A percentile compares a stretch with the other conserved stretches of the same genome.
These are phyloP conservation scores for Antedon mediterranea DNA, from an alignment of 53 echinoderm and acorn worm species.

Conservation along the genomic window DNA sequence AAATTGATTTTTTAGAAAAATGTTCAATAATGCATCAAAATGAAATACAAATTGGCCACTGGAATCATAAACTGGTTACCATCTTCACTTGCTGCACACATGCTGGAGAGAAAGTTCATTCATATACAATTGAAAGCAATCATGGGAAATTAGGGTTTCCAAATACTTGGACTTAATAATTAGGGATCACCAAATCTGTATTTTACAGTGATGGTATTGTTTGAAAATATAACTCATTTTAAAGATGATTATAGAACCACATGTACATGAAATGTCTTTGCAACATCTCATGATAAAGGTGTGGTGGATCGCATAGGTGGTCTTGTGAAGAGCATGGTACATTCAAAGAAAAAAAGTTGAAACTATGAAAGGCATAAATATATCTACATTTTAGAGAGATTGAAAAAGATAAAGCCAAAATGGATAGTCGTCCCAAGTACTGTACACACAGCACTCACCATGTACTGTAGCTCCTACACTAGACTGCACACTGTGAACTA, in stretches of 20 bases:
- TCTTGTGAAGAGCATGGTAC: not conserved
- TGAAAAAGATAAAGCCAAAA: not conserved
- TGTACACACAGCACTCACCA: not conserved
- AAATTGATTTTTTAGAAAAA: constrained; percentile 43
- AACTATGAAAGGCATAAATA: not conserved
- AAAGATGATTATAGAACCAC: constrained; percentile 4
- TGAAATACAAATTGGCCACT: constrained; percentile 46
- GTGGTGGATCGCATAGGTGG: not conserved
- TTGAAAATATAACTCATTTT: constrained; percentile 13
- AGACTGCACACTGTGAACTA: too few relatives aligned
- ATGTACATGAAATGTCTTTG: constrained; percentile 10
- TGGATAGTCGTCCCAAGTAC: not conserved
- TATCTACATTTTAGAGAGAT: not conserved
- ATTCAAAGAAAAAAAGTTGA: not conserved
- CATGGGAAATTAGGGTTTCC: constrained; percentile 29
- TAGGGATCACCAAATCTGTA: constrained; percentile 3
- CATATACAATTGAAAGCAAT: constrained; percentile 24
- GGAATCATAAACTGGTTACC: constrained; percentile 29
- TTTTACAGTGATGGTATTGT: constrained; percentile 30
- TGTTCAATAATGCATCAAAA: constrained; percentile 20
- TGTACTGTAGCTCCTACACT: not conserved
- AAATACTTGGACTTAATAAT: constrained; percentile 13
- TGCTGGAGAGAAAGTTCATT: not conserved
- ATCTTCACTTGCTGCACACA: constrained; percentile 22
- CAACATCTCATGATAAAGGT: not conserved